Evolutionary conservation across 2,888 invertebrate genomes (phyloP).

Genomic region (Tubulanus polymorphus): DNA sequence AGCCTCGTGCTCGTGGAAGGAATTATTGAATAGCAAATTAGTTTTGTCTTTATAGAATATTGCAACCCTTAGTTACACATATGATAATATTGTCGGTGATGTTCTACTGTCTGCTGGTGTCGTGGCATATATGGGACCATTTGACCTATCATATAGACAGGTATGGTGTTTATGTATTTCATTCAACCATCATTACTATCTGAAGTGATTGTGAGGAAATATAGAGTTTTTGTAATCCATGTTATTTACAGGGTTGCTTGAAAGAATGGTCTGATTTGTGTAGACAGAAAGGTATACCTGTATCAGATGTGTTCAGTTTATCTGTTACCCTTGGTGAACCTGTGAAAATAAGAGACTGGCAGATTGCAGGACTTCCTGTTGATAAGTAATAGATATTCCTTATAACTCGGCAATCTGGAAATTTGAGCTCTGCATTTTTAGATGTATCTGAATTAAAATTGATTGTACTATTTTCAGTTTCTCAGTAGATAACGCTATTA

Average conservation of each 20-base stretch:
- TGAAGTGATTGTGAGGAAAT: neutral
- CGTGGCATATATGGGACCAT: constrained; percentile 52
- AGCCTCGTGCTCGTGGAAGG: no score
- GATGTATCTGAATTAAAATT: no score
- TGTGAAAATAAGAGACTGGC: constrained; percentile 52
- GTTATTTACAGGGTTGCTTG: constrained; percentile 35
- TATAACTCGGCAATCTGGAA: no score
- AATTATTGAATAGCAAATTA: no score
- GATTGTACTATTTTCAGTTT: constrained; percentile 32
- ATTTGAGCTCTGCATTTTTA: no score
- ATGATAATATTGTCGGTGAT: constrained; percentile 52
- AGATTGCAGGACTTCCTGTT: constrained; percentile 51
- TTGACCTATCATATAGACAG: constrained; percentile 48
- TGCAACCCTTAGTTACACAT: constrained; percentile 41
- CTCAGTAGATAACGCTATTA: constrained; percentile 51
- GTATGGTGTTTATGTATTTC: constrained; percentile 21
- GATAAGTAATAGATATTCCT: constrained; percentile 44
- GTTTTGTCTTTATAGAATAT: constrained; percentile 48
- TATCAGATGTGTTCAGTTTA: constrained; percentile 47
- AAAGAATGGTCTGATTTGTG: constrained; percentile 48
- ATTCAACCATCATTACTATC: neutral
- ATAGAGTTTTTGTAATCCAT: neutral
- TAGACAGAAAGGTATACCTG: constrained; percentile 42
- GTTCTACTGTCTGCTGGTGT: constrained; percentile 50
- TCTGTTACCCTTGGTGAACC: constrained; percentile 48